Evolutionary conservation across 2,113 vertebrate species (phyloP).

Genomic region (Peromyscus californicus): DNA sequence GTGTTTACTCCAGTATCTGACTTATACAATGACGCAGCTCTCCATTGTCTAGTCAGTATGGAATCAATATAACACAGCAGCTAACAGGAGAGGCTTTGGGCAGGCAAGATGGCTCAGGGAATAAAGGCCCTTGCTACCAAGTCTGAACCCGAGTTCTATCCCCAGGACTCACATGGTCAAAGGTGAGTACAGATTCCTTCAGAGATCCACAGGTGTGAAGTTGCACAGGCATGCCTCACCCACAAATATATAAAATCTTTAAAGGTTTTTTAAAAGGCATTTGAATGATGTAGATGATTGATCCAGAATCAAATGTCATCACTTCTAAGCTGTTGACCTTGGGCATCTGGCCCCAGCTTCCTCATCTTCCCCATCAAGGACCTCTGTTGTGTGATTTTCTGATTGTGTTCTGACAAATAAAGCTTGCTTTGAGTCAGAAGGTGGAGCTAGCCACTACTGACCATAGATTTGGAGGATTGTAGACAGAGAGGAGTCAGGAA

Average conservation of each 20-base stretch:
- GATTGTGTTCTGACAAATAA: too few species aligned
- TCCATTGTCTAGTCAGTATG: not conserved
- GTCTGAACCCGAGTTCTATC: not conserved
- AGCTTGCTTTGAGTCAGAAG: too few species aligned
- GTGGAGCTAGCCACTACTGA: too few species aligned
- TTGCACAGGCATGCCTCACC: too few species aligned
- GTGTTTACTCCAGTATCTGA: not conserved
- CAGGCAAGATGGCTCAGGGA: not conserved
- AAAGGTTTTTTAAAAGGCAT: not conserved
- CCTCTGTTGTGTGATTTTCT: too few species aligned
- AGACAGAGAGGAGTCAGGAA: too few species aligned
- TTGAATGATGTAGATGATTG: not conserved
- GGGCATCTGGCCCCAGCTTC: too few species aligned
- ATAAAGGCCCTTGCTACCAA: not conserved
- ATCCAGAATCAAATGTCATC: slow-evolving; percentile 25
- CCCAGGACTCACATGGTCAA: not conserved
- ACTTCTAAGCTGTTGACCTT: not conserved
- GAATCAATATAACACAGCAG: not conserved
- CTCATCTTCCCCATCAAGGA: too few species aligned
- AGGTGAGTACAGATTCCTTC: not conserved
- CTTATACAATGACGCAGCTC: not conserved
- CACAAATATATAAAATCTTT: too few species aligned
- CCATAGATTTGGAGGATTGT: too few species aligned
- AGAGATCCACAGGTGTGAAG: too few species aligned
- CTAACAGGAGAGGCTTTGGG: not conserved